A percentile compares a stretch with the other conserved stretches of the same genome.
These are phyloP conservation scores for Tapirus terrestris DNA, from an alignment of 2,113 vertebrate genomes.

Conservation along the genomic window DNA sequence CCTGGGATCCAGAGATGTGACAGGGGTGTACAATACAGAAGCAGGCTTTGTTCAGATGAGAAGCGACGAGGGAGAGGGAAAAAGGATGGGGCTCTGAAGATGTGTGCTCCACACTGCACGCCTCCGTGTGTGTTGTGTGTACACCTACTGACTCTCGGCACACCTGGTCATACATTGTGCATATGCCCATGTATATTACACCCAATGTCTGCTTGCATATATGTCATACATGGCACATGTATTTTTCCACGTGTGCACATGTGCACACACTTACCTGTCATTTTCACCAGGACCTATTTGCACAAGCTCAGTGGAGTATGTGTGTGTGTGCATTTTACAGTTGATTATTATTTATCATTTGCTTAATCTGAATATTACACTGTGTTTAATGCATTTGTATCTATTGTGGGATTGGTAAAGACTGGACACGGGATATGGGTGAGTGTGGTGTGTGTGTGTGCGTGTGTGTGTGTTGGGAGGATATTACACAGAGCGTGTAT, in stretches of 20 bases:
- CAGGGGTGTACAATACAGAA: fast-evolving
- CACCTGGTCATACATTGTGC: neutral
- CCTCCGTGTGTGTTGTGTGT: fast-evolving
- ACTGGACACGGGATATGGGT: neutral
- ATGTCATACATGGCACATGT: fast-evolving
- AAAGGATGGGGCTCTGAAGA: too few relatives aligned
- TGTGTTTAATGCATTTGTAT: neutral
- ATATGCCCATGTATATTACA: fast-evolving
- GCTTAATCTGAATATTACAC: neutral
- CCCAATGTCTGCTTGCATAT: too few relatives aligned
- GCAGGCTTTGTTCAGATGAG: neutral
- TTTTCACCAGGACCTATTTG: neutral
- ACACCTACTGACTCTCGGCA: neutral
- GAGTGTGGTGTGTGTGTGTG: neutral
- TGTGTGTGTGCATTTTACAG: neutral
- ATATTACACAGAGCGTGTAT: neutral
- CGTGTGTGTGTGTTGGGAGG: neutral
- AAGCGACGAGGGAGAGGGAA: neutral
- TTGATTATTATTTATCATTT: neutral
- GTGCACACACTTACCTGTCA: neutral
- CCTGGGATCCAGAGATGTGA: fast-evolving
- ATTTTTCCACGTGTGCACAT: neutral
- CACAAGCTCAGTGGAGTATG: neutral
- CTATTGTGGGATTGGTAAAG: neutral
- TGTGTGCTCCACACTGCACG: fast-evolving